A percentile compares a stretch with the other conserved stretches of the same genome.
Conservation (phyloP, 2,113 vertebrate species). For the Mustela lutreola region DNA sequence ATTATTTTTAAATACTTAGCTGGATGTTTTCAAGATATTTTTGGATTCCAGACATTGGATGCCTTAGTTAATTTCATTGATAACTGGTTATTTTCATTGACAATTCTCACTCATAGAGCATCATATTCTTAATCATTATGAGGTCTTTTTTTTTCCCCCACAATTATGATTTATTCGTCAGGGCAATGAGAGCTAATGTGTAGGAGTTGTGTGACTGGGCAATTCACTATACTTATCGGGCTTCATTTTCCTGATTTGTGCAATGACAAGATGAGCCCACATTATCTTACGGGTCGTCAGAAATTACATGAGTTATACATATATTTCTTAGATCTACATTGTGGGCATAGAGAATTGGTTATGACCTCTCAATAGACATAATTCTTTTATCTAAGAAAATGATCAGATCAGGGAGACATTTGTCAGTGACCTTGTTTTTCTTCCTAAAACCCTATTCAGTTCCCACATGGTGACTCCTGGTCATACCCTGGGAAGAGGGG, state of each 20-base stretch:
- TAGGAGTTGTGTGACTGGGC: background rate
- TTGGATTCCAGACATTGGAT: constrained; percentile 64
- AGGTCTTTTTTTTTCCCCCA: no score
- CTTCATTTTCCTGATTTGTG: background rate
- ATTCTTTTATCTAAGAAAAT: constrained; percentile 23
- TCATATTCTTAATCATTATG: background rate
- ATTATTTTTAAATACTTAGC: constrained; percentile 71
- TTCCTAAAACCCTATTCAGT: background rate
- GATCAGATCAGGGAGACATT: background rate
- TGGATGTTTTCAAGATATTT: constrained; percentile 70
- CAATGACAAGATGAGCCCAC: background rate
- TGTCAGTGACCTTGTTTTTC: constrained; percentile 19
- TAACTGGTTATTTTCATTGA: constrained; percentile 64
- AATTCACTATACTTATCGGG: background rate
- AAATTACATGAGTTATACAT: background rate
- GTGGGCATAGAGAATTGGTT: background rate
- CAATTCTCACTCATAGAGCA: constrained; percentile 10
- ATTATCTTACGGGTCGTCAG: background rate
- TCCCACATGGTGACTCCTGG: background rate
- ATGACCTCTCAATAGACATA: background rate
- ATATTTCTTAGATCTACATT: background rate
- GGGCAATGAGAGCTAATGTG: background rate
- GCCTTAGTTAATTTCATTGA: constrained; percentile 61
- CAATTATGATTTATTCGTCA: background rate
- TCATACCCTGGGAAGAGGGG: background rate